Evolutionary conservation across 2,888 invertebrate genomes (phyloP).

Genomic region (Sinelater perroti): DNA sequence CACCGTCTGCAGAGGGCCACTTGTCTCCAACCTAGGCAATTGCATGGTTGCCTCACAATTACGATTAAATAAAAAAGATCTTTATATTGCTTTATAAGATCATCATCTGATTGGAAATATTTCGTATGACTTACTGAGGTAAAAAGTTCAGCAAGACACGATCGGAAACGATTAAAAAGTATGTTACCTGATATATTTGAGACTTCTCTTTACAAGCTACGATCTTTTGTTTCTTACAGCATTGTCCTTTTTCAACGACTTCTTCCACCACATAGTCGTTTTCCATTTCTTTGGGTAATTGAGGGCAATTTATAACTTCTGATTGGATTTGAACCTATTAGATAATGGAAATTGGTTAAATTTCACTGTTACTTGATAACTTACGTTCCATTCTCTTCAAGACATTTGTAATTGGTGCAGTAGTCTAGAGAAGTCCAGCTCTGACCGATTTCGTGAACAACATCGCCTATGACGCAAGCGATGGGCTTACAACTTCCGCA

Average conservation of each 20-base stretch:
- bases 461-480: constrained; percentile 64
- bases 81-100: too few species aligned
- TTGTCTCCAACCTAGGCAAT: constrained; percentile 65
- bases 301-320: constrained; percentile 64
- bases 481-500: constrained; percentile 72
- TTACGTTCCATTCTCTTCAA: constrained; percentile 61
- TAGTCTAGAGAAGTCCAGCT: constrained; percentile 70
- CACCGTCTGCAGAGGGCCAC: constrained; percentile 65
- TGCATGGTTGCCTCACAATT: too few species aligned
- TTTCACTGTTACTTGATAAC: too few species aligned
- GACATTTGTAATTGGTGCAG: constrained; percentile 70
- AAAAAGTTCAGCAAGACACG: too few species aligned
- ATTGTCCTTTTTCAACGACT: constrained; percentile 62
- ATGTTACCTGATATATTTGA: constrained; percentile 62
- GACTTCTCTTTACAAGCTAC: constrained; percentile 66
- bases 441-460: constrained; percentile 62
- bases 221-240: constrained; percentile 66
- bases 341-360: too few species aligned
- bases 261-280: constrained; percentile 64
- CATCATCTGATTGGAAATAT: too few species aligned
- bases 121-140: too few species aligned
- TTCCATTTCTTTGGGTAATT: constrained; percentile 58
- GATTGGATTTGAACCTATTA: constrained; percentile 63
- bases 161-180: too few species aligned
- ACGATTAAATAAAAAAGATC: too few species aligned